Percentiles rank a stretch among this genome's conserved stretches.
Conservation (phyloP, 2,113 vertebrate species). For the Stomatorhinus ivindoensis region DNA sequence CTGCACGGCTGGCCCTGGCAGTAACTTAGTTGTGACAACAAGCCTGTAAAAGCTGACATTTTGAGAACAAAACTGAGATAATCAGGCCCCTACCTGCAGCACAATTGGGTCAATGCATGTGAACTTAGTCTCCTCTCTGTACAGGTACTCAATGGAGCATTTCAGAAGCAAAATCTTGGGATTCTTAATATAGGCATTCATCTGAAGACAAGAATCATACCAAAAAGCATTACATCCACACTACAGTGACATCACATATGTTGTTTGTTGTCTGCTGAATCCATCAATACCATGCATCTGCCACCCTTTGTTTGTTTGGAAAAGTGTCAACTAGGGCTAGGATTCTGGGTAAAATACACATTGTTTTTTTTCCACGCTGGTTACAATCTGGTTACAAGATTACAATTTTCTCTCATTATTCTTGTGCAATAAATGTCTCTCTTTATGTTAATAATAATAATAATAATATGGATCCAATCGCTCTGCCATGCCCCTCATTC, state of each 20-base stretch:
- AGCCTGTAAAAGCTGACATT: neutral
- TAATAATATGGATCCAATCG: neutral
- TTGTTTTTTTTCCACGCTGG: neutral
- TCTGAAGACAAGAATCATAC: constrained; percentile 55
- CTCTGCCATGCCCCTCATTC: neutral
- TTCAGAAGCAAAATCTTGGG: constrained; percentile 93
- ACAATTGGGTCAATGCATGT: constrained; percentile 97
- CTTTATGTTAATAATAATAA: neutral
- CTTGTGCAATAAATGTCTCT: neutral
- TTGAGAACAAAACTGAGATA: neutral
- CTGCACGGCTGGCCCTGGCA: neutral
- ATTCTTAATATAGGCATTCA: constrained; percentile 92
- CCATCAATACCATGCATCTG: neutral
- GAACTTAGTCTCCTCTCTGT: constrained; percentile 96
- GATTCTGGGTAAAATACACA: neutral
- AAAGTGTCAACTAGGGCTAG: neutral
- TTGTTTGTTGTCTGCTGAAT: neutral
- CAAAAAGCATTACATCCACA: neutral
- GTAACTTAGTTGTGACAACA: neutral
- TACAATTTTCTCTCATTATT: neutral
- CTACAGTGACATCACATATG: neutral
- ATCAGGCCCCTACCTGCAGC: constrained; percentile 71
- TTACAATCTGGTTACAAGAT: too few relatives aligned
- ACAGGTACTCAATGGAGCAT: constrained; percentile 96
- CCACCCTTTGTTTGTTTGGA: neutral